Conservation (phyloP, 2,888 invertebrate genomes). For the Gastrophysa polygoni region DNA sequence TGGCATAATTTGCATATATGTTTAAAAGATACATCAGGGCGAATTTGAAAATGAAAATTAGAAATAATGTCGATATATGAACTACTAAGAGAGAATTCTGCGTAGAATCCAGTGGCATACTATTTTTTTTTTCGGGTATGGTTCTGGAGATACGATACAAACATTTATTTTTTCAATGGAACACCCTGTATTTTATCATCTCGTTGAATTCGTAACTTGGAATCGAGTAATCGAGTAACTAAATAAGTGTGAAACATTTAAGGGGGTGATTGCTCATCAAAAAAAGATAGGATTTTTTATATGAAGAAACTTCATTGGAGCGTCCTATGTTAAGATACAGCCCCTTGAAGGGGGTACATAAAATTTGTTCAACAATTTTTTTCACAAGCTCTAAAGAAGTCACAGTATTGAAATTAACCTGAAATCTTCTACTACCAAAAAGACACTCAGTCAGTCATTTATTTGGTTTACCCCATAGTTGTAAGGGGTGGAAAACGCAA, state of each 20-base stretch:
- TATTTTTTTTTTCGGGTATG: too few relatives aligned
- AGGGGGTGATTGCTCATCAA: neutral
- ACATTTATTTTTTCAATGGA: too few relatives aligned
- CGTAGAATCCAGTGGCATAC: too few relatives aligned
- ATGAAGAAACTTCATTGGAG: neutral
- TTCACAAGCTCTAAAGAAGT: neutral
- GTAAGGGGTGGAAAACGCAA: slow-evolving; percentile 1
- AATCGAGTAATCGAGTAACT: too few relatives aligned
- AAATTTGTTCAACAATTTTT: neutral
- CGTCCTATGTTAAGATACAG: neutral
- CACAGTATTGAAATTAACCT: neutral
- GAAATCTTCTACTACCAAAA: neutral
- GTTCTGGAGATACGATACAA: too few relatives aligned
- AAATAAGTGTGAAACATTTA: neutral
- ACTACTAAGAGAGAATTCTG: too few relatives aligned
- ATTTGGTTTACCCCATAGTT: slow-evolving; percentile 1
- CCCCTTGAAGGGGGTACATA: slow-evolving; percentile 1
- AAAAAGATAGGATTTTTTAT: neutral
- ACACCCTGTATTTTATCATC: too few relatives aligned
- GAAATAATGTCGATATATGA: too few relatives aligned
- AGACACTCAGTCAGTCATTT: neutral
- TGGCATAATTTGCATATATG: too few relatives aligned
- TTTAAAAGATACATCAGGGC: too few relatives aligned
- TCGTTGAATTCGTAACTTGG: too few relatives aligned
- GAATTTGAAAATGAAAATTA: too few relatives aligned